A percentile compares a stretch with the other conserved stretches of the same genome.
Evolutionary conservation across 2,888 invertebrate genomes (phyloP).

Genomic region (Drosophila lutescens): DNA sequence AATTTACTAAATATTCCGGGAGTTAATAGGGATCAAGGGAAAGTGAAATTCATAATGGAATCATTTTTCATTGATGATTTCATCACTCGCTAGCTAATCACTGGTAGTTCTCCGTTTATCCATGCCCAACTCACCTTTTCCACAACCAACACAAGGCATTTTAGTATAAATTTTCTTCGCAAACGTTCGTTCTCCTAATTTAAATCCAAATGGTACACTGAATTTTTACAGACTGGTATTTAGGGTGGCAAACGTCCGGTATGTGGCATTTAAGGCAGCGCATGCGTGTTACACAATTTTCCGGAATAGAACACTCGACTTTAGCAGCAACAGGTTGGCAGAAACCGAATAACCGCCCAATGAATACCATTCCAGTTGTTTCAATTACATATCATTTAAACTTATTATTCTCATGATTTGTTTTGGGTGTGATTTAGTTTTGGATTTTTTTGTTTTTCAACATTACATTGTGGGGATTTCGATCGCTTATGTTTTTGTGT

Average conservation of each 20-base stretch:
- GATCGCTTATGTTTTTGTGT: constrained; percentile 51
- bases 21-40: too few species aligned
- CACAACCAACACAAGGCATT: constrained; percentile 79
- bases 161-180: constrained; percentile 18
- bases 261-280: constrained; percentile 33
- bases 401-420: constrained; percentile 58
- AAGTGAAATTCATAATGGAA: too few species aligned
- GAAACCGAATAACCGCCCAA: neutral
- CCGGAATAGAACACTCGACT: constrained; percentile 9
- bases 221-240: constrained; percentile 1
- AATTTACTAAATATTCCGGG: too few species aligned
- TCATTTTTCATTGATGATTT: too few species aligned
- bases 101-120: neutral
- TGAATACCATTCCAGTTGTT: neutral
- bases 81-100: too few species aligned
- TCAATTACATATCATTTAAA: constrained; percentile 49
- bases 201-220: constrained; percentile 2
- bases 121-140: constrained; percentile 60
- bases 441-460: constrained; percentile 53
- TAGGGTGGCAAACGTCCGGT: constrained; percentile 3
- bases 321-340: constrained; percentile 16
- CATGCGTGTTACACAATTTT: constrained; percentile 45
- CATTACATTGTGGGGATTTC: constrained; percentile 64
- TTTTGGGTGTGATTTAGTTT: constrained; percentile 33
- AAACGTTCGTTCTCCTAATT: neutral